Conservation (phyloP, 2,888 invertebrate genomes). For the Plemyria rubiginata region DNA sequence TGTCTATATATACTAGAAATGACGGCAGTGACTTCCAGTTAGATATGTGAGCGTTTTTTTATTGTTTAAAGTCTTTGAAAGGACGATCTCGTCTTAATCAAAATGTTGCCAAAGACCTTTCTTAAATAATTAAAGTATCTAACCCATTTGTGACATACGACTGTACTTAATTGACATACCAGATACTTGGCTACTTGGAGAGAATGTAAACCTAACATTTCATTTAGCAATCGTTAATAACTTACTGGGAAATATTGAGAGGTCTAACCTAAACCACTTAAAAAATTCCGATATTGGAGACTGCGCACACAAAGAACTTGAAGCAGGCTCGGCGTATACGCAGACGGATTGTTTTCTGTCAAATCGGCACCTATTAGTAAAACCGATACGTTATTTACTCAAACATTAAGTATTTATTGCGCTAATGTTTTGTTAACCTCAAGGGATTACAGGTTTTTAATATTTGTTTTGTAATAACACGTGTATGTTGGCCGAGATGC, state of each 20-base stretch:
- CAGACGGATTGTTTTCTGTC: slow-evolving; percentile 69
- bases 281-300: slow-evolving; percentile 43
- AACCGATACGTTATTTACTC: slow-evolving; percentile 64
- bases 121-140: not conserved
- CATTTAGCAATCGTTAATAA: slow-evolving; percentile 33
- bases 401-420: slow-evolving; percentile 75
- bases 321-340: slow-evolving; percentile 54
- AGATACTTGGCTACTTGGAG: slow-evolving; percentile 15
- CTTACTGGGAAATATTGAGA: slow-evolving; percentile 35
- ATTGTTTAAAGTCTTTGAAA: too few species aligned
- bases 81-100: too few species aligned
- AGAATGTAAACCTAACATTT: slow-evolving; percentile 34
- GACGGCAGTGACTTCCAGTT: not conserved
- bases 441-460: slow-evolving; percentile 77
- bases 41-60: not conserved
- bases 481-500: slow-evolving; percentile 53
- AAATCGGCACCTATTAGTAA: slow-evolving; percentile 76
- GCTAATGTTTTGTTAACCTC: slow-evolving; percentile 80
- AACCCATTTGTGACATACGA: not conserved
- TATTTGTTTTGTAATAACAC: slow-evolving; percentile 78
- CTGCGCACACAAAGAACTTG: slow-evolving; percentile 26
- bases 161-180: slow-evolving; percentile 23
- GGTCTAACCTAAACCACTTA: slow-evolving; percentile 31
- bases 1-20: slow-evolving; percentile 1
- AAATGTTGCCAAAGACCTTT: too few species aligned